Evolutionary conservation across 2,888 invertebrate species (phyloP).

Genomic region (Uropetala carovei): DNA sequence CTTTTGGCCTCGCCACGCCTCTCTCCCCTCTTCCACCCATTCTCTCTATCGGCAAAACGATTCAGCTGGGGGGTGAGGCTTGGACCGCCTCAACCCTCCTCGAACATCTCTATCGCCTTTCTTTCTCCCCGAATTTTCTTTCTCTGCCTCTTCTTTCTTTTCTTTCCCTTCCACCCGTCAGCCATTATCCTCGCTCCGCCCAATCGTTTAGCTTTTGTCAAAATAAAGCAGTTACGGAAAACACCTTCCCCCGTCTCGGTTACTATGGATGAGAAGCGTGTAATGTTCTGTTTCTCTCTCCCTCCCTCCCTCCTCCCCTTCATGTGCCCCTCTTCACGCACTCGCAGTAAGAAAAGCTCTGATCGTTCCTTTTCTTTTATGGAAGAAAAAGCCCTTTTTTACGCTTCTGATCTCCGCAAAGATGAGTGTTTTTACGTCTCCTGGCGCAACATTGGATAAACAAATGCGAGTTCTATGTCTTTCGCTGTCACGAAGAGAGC

Average conservation of each 20-base stretch:
- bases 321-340: not conserved
- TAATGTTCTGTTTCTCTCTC: not conserved
- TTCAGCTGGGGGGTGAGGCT: not conserved
- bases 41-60: not conserved
- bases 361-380: slow-evolving; percentile 2
- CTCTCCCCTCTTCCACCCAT: not conserved
- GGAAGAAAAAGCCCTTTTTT: not conserved
- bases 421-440: slow-evolving; percentile 39
- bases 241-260: not conserved
- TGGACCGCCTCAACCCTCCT: not conserved
- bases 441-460: slow-evolving; percentile 38
- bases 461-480: not conserved
- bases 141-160: no score
- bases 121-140: not conserved
- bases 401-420: not conserved
- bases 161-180: not conserved
- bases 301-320: not conserved
- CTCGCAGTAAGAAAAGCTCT: not conserved
- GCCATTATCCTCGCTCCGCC: not conserved
- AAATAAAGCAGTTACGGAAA: not conserved
- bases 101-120: not conserved
- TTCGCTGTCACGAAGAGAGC: not conserved
- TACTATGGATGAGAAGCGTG: not conserved
- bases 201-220: slow-evolving; percentile 26
- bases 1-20: not conserved